Evolutionary conservation across 2,888 invertebrate species (phyloP), one percentile per base, ranked within the genome.

Genomic region (Koerneria pararmatus): DNA sequence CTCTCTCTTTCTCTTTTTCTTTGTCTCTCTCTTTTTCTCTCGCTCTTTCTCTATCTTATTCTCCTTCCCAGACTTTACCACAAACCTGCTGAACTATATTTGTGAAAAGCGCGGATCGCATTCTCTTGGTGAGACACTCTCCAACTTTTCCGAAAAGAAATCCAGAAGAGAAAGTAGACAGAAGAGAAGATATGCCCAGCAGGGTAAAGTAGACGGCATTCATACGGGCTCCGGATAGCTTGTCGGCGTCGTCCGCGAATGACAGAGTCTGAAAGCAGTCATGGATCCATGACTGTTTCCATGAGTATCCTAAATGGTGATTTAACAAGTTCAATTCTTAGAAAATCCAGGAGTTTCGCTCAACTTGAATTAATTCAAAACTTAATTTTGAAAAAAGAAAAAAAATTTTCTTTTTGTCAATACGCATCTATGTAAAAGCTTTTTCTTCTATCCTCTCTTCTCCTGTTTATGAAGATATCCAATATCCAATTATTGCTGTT

Each of bases 51-150:
- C 53, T 53, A 8, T 53, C 53, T 53, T n/a, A 8, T 8, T 53
- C 19, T 53, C 24, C 24, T 53, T 53, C 24, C 24, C 53, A 6
- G 24, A 53, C 24, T n/a, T n/a, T 53, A 19, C 24, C 8, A 6
- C 19, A 53, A n/a, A 67, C 67, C 57, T 67, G 67, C 15, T 80
- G 69, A 31, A 85, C 61, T 58, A 86, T 83, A 66, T 84, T 84
- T 27, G 71, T 70, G 69, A 85, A 85, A 2, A 85, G 81, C 54
- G 79, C 69, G 8, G 84, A 71, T 51, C 87, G 78, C 35, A 78
- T 66, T 15, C 78, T 59, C 2, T 70, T 68, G n/a, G 74, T 74
- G 70, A 78, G 69, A 19, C 68, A 72, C 62, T 78, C 77, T 37
- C 78, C 78, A 29, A 75, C 74, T 37, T 70, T 66, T 27, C 75